Evolutionary conservation across 2,888 invertebrate species (phyloP).

Genomic region (Malachius bipustulatus): DNA sequence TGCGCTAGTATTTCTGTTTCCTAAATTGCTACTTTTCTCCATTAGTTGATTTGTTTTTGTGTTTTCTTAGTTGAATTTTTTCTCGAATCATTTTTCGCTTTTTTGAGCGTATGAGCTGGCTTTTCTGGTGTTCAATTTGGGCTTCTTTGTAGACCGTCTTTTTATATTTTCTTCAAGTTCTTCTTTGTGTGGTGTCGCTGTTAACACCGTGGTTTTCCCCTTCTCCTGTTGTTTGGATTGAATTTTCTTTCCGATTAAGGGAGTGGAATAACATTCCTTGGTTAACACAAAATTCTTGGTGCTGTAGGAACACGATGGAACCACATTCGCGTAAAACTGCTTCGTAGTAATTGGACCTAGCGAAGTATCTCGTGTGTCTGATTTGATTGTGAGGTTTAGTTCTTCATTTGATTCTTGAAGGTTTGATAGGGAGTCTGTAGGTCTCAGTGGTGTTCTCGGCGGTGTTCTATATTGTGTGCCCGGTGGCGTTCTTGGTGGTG

Average conservation of each 20-base stretch:
- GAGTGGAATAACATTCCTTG: slow-evolving; percentile 1
- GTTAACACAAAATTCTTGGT: not conserved
- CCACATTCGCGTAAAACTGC: slow-evolving; percentile 1
- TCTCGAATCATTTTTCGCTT: not conserved
- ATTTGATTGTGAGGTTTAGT: not conserved
- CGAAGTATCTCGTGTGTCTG: slow-evolving; percentile 4
- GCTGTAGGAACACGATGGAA: slow-evolving; percentile 2
- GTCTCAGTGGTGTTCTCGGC: slow-evolving; percentile 1
- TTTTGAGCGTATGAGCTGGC: not conserved
- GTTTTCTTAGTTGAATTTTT: not conserved
- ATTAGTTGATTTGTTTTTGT: not conserved
- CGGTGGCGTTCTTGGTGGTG: slow-evolving; percentile 2
- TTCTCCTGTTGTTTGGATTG: slow-evolving; percentile 4
- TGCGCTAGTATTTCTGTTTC: too few relatives aligned
- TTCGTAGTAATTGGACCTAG: not conserved
- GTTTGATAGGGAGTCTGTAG: slow-evolving; percentile 4
- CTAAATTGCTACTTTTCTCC: too few relatives aligned
- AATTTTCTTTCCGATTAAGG: slow-evolving; percentile 5
- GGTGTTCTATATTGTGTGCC: slow-evolving; percentile 1
- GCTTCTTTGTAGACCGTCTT: slow-evolving; percentile 4
- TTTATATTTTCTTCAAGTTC: slow-evolving; percentile 4
- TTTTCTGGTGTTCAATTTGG: not conserved
- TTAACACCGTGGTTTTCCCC: slow-evolving; percentile 4
- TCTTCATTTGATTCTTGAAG: not conserved
- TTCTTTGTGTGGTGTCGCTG: slow-evolving; percentile 1